Evolutionary conservation across 1,140 invertebrate genomes (phyloP).

Genomic region (Drosophila sulfurigaster): DNA sequence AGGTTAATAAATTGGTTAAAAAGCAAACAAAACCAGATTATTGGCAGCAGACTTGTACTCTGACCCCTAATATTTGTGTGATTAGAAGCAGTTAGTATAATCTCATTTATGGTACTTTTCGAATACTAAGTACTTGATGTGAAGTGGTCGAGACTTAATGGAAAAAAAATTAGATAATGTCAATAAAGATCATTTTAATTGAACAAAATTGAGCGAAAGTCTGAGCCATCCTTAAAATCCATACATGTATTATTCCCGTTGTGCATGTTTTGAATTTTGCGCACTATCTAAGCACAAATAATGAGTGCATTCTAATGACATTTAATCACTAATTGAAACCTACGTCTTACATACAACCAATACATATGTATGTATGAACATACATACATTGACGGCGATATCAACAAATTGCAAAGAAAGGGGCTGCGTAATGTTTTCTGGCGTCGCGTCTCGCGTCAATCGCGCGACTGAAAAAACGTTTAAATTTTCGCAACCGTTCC

Average conservation of each 20-base stretch:
- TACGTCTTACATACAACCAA: neutral
- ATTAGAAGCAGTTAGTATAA: constrained; percentile 20
- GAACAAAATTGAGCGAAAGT: neutral
- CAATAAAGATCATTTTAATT: neutral
- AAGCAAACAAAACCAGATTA: neutral
- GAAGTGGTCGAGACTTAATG: neutral
- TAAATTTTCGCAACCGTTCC: constrained; percentile 55
- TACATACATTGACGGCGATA: constrained; percentile 9
- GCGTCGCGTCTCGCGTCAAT: constrained; percentile 17
- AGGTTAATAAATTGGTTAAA: constrained; percentile 15
- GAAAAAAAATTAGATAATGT: neutral
- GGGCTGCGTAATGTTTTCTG: constrained; percentile 15
- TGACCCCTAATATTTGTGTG: constrained; percentile 17
- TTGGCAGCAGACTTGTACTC: neutral
- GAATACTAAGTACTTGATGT: neutral
- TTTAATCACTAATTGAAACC: constrained; percentile 3
- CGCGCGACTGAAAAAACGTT: constrained; percentile 51
- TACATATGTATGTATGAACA: neutral
- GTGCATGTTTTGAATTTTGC: constrained; percentile 5
- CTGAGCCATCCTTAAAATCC: neutral
- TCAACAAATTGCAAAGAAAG: constrained; percentile 34
- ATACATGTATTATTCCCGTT: neutral
- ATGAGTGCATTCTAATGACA: constrained; percentile 9
- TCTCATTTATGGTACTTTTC: neutral
- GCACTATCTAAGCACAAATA: neutral